Percentiles rank a stretch among this genome's conserved stretches.
These are phyloP conservation scores for Smittia sp. DNA, from an alignment of 2,888 invertebrate genomes.

Conservation along the genomic window DNA sequence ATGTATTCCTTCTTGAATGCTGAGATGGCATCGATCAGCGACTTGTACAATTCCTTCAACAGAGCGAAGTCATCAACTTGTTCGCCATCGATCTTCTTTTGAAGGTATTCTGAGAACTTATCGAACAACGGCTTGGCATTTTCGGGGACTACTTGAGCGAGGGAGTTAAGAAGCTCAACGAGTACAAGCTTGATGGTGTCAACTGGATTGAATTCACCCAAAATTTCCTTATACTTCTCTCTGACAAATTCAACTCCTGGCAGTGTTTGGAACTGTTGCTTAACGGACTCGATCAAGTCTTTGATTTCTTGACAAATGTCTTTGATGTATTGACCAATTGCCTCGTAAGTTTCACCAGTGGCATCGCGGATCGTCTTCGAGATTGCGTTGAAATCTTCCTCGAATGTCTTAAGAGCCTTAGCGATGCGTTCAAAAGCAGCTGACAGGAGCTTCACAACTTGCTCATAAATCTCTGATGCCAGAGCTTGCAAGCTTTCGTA, in stretches of 20 bases:
- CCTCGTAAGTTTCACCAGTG: slow-evolving; percentile 51
- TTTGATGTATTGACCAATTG: slow-evolving; percentile 53
- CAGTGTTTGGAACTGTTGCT: slow-evolving; percentile 57
- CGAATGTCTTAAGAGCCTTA: slow-evolving; percentile 48
- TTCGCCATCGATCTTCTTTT: slow-evolving; percentile 62
- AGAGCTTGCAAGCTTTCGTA: slow-evolving; percentile 44
- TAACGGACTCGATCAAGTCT: slow-evolving; percentile 46
- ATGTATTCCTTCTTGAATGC: slow-evolving; percentile 53
- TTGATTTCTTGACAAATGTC: slow-evolving; percentile 48
- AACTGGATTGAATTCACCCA: slow-evolving; percentile 18
- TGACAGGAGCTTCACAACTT: slow-evolving; percentile 45
- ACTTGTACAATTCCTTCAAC: slow-evolving; percentile 61
- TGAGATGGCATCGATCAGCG: slow-evolving; percentile 58
- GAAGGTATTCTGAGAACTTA: slow-evolving; percentile 60
- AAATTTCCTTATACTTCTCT: slow-evolving; percentile 52
- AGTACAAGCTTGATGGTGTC: slow-evolving; percentile 13
- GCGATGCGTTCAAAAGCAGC: slow-evolving; percentile 44
- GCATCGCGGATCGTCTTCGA: slow-evolving; percentile 52
- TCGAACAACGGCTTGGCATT: slow-evolving; percentile 63
- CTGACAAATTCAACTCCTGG: slow-evolving; percentile 57
- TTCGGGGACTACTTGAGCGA: slow-evolving; percentile 48
- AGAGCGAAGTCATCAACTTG: slow-evolving; percentile 63
- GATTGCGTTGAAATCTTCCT: slow-evolving; percentile 49
- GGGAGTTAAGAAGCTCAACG: slow-evolving; percentile 9
- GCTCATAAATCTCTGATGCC: slow-evolving; percentile 46